phyloP scores from a whole-genome alignment of 2,888 invertebrate species.

The Ennomos erosarius region DNA sequence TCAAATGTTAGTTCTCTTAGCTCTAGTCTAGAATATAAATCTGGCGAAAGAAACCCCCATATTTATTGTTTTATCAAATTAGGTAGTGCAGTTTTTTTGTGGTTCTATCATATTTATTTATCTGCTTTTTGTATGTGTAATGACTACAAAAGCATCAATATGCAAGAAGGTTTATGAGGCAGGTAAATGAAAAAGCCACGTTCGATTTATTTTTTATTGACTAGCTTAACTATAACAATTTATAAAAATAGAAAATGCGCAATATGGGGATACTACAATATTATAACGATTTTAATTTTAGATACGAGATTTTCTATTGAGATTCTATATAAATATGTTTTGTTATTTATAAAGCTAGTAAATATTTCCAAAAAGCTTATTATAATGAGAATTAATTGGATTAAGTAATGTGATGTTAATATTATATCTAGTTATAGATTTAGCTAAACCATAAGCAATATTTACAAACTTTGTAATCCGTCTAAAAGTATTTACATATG shows the following conservation, averaged over 20 bases:
- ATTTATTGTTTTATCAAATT: no score
- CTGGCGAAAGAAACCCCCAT: no score
- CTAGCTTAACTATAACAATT: conserved; percentile 68
- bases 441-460: conserved; percentile 33
- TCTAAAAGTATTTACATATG: conserved; percentile 40
- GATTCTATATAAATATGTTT: conserved; percentile 6
- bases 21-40: no score
- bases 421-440: conserved; percentile 39
- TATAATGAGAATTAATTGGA: conserved; percentile 32
- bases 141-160: no score
- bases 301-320: conserved; percentile 6
- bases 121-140: no score
- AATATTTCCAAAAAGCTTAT: conserved; percentile 37
- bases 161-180: not conserved
- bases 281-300: conserved; percentile 36
- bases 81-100: no score
- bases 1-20: no score
- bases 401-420: conserved; percentile 55
- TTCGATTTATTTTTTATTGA: conserved; percentile 63
- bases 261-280: conserved; percentile 18
- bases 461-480: conserved; percentile 45
- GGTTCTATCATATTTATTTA: not conserved
- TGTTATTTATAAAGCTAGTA: conserved; percentile 36
- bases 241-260: conserved; percentile 72
- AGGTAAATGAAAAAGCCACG: conserved; percentile 37